Base-by-base conservation (phyloP, 2,888 invertebrate genomes). In the Uropetala carovei region DNA sequence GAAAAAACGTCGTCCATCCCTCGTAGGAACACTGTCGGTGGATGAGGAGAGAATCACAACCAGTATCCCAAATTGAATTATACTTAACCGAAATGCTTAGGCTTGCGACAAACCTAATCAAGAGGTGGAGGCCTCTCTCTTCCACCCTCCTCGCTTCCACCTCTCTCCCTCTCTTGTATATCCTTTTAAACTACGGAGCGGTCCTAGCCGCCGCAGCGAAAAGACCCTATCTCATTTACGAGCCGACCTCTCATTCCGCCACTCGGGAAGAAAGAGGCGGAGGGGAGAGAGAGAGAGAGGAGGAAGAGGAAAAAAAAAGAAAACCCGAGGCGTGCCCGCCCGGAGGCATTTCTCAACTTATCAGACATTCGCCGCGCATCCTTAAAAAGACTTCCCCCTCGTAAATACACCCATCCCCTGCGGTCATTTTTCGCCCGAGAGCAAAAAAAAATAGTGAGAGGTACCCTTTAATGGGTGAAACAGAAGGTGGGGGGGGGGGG, bases 181-280 rank as follows among this genome's bases (percentile, higher is more conserved):
- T n/a, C n/a, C 43, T 5, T 3, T 43, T 43, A 3, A 43, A 43
- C 43, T 5, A 43, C 43, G 43, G 43, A 5, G n/a, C 9, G 64
- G 64, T 3, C 43, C 64, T 14, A 0, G 64, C 16, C 18, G 64
- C 64, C 64, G 16, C 64, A 18, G 64, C 64, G 68, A 68, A 68
- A n/a, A 68, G 68, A 68, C n/a, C n/a, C 68, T 68, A n/a, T 68
- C 68, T 68, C 68, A 68, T 68, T 68, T 68, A 68, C n/a, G 68
- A 68, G 68, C n/a, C n/a, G 68, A n/a, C 14, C 64, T 64, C 64
- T 64, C 64, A 64, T n/a, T 22, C 68, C 68, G 22, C 68, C n/a
- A 11, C n/a, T 68, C 64, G 14, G n/a, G 14, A 64, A n/a, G n/a
- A n/a, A n/a, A n/a, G n/a, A n/a, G n/a, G n/a, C n/a, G n/a, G n/a